Conservation (phyloP, 2,113 vertebrate species). For the Chroicocephalus ridibundus region DNA sequence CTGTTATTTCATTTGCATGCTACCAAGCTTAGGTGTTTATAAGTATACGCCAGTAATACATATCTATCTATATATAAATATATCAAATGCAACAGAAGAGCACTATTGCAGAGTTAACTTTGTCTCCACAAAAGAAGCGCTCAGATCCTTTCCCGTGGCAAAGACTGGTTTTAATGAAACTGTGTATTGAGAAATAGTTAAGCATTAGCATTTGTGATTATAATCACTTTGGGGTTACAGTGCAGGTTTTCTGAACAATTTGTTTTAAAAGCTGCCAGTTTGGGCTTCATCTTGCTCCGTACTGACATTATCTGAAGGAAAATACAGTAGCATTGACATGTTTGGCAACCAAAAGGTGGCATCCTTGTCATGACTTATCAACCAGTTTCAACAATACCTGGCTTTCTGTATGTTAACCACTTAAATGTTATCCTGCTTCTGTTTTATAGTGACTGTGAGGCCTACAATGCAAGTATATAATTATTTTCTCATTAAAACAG, state of each 20-base stretch:
- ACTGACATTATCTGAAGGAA: conserved; percentile 35
- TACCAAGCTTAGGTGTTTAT: conserved; percentile 53
- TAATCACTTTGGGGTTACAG: conserved; percentile 63
- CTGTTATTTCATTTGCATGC: conserved; percentile 70
- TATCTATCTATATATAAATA: conserved; percentile 61
- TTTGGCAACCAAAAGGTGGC: conserved; percentile 50
- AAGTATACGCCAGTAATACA: conserved; percentile 60
- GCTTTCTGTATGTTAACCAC: conserved; percentile 89
- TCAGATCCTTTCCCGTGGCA: conserved; percentile 60
- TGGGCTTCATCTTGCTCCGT: conserved; percentile 61
- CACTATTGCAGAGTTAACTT: conserved; percentile 69
- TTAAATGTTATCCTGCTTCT: conserved; percentile 85
- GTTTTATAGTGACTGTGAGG: conserved; percentile 92
- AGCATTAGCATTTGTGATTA: conserved; percentile 72
- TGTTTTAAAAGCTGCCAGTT: conserved; percentile 63
- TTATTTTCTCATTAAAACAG: conserved; percentile 99
- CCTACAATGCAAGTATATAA: conserved; percentile 87
- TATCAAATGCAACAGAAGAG: conserved; percentile 44
- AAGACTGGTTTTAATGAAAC: conserved; percentile 72
- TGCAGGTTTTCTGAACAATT: conserved; percentile 64
- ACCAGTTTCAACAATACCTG: conserved; percentile 62
- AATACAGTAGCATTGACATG: conserved; percentile 41
- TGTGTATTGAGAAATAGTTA: conserved; percentile 68
- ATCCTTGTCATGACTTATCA: conserved; percentile 67
- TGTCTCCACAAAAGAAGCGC: conserved; percentile 53